phyloP scores from a whole-genome alignment of 2,888 invertebrate genomes.

The Philonicus albiceps region DNA sequence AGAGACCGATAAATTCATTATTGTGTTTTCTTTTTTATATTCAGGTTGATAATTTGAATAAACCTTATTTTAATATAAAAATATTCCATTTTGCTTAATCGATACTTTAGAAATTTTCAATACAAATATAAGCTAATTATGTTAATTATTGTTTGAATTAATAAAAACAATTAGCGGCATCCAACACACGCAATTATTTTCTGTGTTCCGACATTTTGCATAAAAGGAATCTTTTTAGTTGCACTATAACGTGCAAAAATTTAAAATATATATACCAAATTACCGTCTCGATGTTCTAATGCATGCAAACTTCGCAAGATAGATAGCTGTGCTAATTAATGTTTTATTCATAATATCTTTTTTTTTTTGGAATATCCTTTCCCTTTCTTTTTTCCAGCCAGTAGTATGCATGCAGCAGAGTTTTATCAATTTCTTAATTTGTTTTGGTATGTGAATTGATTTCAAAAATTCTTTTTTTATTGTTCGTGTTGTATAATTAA shows the following conservation, averaged over 20 bases:
- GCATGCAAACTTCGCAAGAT: not conserved
- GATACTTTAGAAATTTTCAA: constrained; percentile 22
- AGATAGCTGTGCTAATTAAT: not conserved
- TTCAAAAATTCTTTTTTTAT: not conserved
- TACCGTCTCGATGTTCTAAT: not conserved
- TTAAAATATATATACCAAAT: constrained; percentile 15
- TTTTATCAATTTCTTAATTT: not conserved
- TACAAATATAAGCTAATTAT: constrained; percentile 36
- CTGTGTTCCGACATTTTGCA: not conserved
- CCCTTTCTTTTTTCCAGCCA: not conserved
- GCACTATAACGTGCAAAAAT: constrained; percentile 48
- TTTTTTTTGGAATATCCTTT: not conserved
- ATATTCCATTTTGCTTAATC: constrained; percentile 25
- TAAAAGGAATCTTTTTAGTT: constrained; percentile 30
- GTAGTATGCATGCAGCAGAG: not conserved
- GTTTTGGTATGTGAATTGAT: constrained; percentile 9
- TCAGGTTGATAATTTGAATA: constrained; percentile 10
- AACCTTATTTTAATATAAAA: constrained; percentile 33
- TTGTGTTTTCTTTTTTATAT: not conserved
- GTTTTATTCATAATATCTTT: not conserved
- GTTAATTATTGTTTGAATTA: constrained; percentile 40
- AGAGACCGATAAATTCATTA: not conserved
- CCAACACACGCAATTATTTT: not conserved
- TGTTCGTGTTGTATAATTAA: not conserved
- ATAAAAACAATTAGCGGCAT: constrained; percentile 9